Evolutionary conservation across 2,113 vertebrate genomes (phyloP).

Genomic region (Mormyrus iriodes): DNA sequence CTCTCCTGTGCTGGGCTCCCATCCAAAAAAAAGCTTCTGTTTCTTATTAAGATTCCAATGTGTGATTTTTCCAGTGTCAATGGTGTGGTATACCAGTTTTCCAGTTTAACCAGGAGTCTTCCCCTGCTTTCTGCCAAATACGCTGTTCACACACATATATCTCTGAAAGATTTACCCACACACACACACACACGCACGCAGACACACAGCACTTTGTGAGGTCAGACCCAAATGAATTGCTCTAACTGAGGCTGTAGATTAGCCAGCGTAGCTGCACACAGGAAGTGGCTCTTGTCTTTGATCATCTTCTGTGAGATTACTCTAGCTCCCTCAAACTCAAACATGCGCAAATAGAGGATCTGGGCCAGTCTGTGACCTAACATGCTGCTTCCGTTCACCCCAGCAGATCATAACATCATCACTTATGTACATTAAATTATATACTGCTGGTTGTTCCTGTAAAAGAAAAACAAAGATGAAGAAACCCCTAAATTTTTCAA

Average conservation of each 20-base stretch:
- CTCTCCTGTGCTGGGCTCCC: constrained; percentile 10
- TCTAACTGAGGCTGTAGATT: neutral
- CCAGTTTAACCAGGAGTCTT: neutral
- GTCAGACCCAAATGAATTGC: neutral
- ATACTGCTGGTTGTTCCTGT: neutral
- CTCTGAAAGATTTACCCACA: neutral
- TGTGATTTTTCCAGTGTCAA: constrained; percentile 12
- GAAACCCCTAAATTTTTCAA: no score
- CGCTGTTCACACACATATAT: neutral
- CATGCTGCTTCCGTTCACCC: neutral
- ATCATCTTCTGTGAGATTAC: neutral
- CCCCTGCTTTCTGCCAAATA: neutral
- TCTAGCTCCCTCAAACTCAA: neutral
- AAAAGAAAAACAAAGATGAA: neutral
- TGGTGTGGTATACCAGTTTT: neutral
- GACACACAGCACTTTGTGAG: neutral
- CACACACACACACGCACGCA: neutral
- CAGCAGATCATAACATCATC: neutral
- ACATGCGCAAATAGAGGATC: neutral
- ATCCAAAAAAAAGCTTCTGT: constrained; percentile 12
- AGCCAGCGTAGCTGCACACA: neutral
- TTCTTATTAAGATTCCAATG: constrained; percentile 34
- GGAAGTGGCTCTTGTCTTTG: neutral
- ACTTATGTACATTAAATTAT: neutral
- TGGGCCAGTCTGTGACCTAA: neutral